A percentile compares a stretch with the other conserved stretches of the same genome.
Evolutionary conservation across 2,888 invertebrate species (phyloP).

Genomic region (Deilephila elpenor): DNA sequence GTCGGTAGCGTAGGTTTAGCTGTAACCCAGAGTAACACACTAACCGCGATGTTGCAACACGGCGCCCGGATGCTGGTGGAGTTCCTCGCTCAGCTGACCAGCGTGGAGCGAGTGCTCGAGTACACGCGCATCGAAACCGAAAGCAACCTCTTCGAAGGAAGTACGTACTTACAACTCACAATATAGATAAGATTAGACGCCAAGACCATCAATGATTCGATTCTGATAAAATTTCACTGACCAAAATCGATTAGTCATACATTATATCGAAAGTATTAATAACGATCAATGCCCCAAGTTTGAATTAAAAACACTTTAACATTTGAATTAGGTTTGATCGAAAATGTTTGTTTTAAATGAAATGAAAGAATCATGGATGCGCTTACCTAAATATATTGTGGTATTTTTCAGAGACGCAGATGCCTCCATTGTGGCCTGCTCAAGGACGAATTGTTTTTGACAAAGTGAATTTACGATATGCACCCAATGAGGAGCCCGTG

Average conservation of each 20-base stretch:
- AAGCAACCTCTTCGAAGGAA: slow-evolving; percentile 78
- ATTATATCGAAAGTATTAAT: not conserved
- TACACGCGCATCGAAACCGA: slow-evolving; percentile 89
- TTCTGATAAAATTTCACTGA: not conserved
- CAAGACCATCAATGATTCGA: not conserved
- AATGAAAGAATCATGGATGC: slow-evolving; percentile 10
- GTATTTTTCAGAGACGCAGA: slow-evolving; percentile 72
- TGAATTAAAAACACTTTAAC: too few relatives aligned
- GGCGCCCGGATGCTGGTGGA: slow-evolving; percentile 94
- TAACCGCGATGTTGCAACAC: slow-evolving; percentile 88
- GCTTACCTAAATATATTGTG: slow-evolving; percentile 37
- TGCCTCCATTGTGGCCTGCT: slow-evolving; percentile 86
- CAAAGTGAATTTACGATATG: slow-evolving; percentile 86
- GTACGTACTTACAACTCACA: slow-evolving; percentile 54
- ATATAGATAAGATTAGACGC: too few relatives aligned
- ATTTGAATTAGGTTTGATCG: slow-evolving; percentile 32
- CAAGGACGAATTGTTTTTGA: slow-evolving; percentile 86
- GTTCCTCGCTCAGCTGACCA: slow-evolving; percentile 90
- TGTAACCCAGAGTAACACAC: slow-evolving; percentile 86
- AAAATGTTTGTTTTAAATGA: slow-evolving; percentile 31
- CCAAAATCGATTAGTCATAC: not conserved
- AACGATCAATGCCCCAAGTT: too few relatives aligned
- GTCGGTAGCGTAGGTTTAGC: slow-evolving; percentile 87
- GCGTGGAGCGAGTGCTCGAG: slow-evolving; percentile 93
- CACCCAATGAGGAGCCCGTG: slow-evolving; percentile 85